Evolutionary conservation across 2,113 vertebrate genomes (phyloP), one percentile per base, ranked within the genome.

Genomic region (Dasyprocta punctata): DNA sequence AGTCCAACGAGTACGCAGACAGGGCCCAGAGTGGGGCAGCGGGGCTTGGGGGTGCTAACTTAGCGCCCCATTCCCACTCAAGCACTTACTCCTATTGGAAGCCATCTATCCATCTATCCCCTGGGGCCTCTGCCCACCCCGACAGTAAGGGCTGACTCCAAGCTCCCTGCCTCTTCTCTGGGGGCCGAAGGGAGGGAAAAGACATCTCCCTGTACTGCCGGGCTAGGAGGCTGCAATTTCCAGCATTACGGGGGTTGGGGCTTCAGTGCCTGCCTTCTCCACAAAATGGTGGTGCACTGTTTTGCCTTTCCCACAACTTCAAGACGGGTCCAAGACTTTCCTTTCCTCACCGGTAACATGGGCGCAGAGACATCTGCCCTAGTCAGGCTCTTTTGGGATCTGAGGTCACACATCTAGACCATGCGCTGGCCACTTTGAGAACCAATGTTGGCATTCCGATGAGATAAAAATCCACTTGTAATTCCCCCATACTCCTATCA

Each of bases 401-500:
- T 11, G 8, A 83, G 58, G 33, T 2, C 49, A 1, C 0, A 0
- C 0, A 26, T 83, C 2, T 30, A 22, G 83, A 52, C 0, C 7
- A 22, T 0, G 5, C 0, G 4, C 47, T 6, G 77, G 61, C 65
- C 47, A 24, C 30, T 30, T 1, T 20, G 26, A 4, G 22, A 5
- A 52, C 0, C 20, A 36, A 41, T 1, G n/a, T 2, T 17, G 60
- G 16, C 0, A 5, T 47, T 36, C 16, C 1, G 58, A 47, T 0
- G 0, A 20, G 5, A 4, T 14, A 80, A 11, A 54, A 17, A 6
- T 0, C 14, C 1, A 0, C 28, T 28, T 52, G 17, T 24, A 4
- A 5, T 1, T 7, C 47, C 7, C 13, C 41, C 9, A 1, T 0
- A 0, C 0, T 1, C 22, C 1, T 7, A 0, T 13, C 22, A 7